Percentiles rank a stretch among this genome's conserved stretches.
Evolutionary conservation across 2,888 invertebrate species (phyloP).

Genomic region (Mantis religiosa): DNA sequence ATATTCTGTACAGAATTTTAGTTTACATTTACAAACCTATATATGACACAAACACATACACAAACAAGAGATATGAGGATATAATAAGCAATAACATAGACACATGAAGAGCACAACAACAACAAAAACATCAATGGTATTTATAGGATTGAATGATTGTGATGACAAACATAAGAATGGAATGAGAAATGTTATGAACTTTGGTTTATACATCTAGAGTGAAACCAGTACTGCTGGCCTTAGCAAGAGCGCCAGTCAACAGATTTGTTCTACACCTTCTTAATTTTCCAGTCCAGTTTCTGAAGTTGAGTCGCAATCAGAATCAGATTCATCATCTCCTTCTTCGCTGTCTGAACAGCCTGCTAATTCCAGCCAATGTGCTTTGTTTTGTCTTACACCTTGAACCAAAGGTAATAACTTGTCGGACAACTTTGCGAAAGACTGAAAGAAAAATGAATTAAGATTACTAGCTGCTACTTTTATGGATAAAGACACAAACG

Average conservation of each 20-base stretch:
- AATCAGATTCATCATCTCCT: neutral
- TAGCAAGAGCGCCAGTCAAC: neutral
- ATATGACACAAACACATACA: neutral
- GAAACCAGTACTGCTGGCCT: neutral
- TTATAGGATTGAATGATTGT: neutral
- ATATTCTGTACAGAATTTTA: slow-evolving; percentile 23
- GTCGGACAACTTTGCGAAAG: slow-evolving; percentile 77
- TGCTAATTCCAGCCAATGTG: slow-evolving; percentile 79
- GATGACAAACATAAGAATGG: neutral
- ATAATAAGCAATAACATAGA: neutral
- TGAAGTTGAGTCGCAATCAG: too few relatives aligned
- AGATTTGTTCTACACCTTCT: neutral
- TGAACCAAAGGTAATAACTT: slow-evolving; percentile 75
- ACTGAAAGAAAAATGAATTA: slow-evolving; percentile 50
- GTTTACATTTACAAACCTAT: slow-evolving; percentile 22
- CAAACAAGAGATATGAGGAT: neutral
- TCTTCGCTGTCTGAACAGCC: slow-evolving; percentile 28
- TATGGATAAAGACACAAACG: neutral
- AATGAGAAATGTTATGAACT: neutral
- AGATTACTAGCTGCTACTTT: neutral
- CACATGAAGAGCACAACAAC: neutral
- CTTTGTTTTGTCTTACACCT: slow-evolving; percentile 75
- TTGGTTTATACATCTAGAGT: neutral
- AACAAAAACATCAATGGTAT: neutral
- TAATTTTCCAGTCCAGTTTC: neutral